Percentiles rank a stretch among this genome's conserved stretches.
phyloP scores from a whole-genome alignment of 2,113 vertebrate genomes.

The Crotalus helleri region DNA sequence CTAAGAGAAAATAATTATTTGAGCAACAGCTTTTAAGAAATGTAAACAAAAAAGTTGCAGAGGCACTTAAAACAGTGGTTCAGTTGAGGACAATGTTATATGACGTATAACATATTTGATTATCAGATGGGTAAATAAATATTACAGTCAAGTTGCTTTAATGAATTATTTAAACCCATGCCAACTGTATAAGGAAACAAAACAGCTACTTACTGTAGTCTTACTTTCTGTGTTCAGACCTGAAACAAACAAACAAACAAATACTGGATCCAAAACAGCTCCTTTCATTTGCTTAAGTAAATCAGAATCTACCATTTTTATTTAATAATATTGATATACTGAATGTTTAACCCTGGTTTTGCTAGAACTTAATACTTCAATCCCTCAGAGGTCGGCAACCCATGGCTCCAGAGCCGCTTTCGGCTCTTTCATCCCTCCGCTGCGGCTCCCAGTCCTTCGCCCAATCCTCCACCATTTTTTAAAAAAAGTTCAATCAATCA shows the following conservation, averaged over 20 bases:
- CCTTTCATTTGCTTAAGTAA: neutral
- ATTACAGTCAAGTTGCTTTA: neutral
- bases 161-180: neutral
- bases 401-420: too few relatives aligned
- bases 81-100: neutral
- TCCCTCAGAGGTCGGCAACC: neutral
- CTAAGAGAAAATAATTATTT: neutral
- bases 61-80: neutral
- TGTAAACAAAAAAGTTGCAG: neutral
- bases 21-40: neutral
- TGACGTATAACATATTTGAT: neutral
- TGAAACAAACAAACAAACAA: constrained; percentile 18
- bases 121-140: neutral
- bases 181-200: neutral
- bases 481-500: too few relatives aligned
- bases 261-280: neutral
- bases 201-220: constrained; percentile 63
- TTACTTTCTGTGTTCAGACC: constrained; percentile 67
- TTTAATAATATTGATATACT: neutral
- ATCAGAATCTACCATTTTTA: neutral
- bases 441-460: too few relatives aligned
- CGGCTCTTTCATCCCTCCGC: too few relatives aligned
- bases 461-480: too few relatives aligned
- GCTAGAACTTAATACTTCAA: neutral
- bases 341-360: neutral